These are phyloP conservation scores for Polietes domitor DNA, from an alignment of 2,888 invertebrate species.

Conservation along the genomic window DNA sequence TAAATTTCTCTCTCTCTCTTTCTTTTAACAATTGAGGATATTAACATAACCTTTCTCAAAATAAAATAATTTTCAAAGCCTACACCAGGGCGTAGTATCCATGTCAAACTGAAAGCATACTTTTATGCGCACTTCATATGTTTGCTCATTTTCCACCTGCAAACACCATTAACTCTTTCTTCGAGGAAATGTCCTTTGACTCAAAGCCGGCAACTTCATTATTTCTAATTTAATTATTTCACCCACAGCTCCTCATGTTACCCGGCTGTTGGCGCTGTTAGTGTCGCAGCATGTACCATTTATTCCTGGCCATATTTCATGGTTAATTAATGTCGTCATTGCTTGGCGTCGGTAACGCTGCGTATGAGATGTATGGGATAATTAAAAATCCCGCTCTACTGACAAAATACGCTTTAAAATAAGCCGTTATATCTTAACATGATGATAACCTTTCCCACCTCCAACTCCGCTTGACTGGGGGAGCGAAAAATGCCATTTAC, in stretches of 20 bases:
- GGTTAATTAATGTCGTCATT: conserved; percentile 27
- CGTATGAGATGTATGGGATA: background rate
- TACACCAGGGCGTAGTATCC: too few relatives aligned
- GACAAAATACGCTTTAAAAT: conserved; percentile 10
- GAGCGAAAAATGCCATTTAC: conserved; percentile 25
- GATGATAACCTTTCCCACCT: conserved; percentile 3
- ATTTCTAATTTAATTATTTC: background rate
- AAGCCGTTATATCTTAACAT: conserved; percentile 4
- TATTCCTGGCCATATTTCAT: conserved; percentile 13
- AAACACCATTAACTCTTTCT: background rate
- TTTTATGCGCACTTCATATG: too few relatives aligned
- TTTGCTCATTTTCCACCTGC: background rate
- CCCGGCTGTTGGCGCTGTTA: background rate
- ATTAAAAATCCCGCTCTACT: conserved; percentile 13
- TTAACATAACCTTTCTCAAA: too few relatives aligned
- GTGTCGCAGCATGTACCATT: background rate
- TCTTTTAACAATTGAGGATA: too few relatives aligned
- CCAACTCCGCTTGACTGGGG: background rate
- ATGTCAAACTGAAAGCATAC: too few relatives aligned
- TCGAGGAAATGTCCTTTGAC: background rate
- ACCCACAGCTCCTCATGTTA: background rate
- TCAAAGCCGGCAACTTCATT: background rate
- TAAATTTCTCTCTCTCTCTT: too few relatives aligned
- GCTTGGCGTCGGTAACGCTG: background rate
- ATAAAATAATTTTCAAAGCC: too few relatives aligned